Base-by-base conservation (phyloP, 2,888 invertebrate species). In the Schizaphis graminum region DNA sequence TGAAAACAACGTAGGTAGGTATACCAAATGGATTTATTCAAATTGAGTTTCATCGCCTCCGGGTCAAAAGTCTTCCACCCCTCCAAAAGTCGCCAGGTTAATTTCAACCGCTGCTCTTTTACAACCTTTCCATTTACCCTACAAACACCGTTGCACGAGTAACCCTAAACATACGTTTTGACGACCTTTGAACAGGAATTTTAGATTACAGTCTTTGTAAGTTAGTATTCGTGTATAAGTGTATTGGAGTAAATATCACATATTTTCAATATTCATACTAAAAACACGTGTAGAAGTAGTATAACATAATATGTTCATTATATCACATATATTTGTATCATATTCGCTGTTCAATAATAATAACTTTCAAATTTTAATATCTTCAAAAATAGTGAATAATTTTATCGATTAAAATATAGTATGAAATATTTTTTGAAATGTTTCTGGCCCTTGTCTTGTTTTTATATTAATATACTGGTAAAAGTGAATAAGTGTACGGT, bases 41-140 rank as follows among this genome's bases (percentile, higher is more conserved):
- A 94, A 94, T 94, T 86, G 94, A 94, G 94, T 94, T 94, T 94
- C 94, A 94, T 86, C 94, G 91, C 94, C 94, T 94, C 91, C 94
- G 90, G 94, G 94, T 94, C 90, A 67, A 94, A 94, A 90, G 94
- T 94, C 67, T 90, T 90, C 90, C 89, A 56, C 91, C 94, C 91
- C 90, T 86, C 77, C 53, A 67, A 94, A 94, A 94, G 94, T 94
- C 91, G 85, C 94, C 94, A 91, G 94, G 94, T 94, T 94, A 94
- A 94, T 94, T 94, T 91, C 94, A 91, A 87, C 94, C 94, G 91
- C 47, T 94, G 94, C 86, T 94, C 94, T 94, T 94, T 91, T 94
- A 91, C 94, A 91, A 90, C 91, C 90, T 91, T 67, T 86, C 61
- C 61, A 56, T 91, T 91, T 87, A 93, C 89, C 93, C 47, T 85